phyloP scores from a whole-genome alignment of 1,140 invertebrate genomes.

The Paramacrobiotus metropolitanus region DNA sequence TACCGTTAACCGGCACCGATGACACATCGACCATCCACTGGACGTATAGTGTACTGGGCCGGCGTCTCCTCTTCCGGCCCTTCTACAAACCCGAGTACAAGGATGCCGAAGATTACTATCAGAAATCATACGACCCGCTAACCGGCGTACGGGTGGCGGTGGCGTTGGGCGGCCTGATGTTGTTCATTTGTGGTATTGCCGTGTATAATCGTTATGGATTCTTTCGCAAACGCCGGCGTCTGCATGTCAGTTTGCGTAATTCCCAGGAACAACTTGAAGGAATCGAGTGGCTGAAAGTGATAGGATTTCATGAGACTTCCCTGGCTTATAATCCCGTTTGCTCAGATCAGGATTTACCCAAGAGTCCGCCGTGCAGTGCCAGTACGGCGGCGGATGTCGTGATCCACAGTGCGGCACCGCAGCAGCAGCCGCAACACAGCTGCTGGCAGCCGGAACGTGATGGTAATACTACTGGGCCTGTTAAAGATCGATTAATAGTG shows the following conservation, averaged over 20 bases:
- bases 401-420: too few species aligned
- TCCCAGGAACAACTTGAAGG: not conserved
- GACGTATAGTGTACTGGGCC: not conserved
- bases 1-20: too few species aligned
- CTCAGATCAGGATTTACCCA: not conserved
- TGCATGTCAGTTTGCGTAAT: not conserved
- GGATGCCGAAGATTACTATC: slow-evolving; percentile 3
- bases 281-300: not conserved
- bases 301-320: not conserved
- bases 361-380: not conserved
- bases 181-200: not conserved
- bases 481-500: too few species aligned
- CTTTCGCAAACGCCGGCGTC: slow-evolving; percentile 1
- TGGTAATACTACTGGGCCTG: too few species aligned
- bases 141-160: not conserved
- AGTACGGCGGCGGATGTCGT: too few species aligned
- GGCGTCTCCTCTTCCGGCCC: not conserved
- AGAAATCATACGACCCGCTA: not conserved
- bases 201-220: not conserved
- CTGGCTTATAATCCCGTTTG: not conserved
- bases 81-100: not conserved
- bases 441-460: too few species aligned
- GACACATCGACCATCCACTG: not conserved
- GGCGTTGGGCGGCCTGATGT: not conserved
- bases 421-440: too few species aligned